These are phyloP conservation scores for Hippopotamyrus pictus DNA, from an alignment of 2,797 vertebrate species.

Conservation along the genomic window DNA sequence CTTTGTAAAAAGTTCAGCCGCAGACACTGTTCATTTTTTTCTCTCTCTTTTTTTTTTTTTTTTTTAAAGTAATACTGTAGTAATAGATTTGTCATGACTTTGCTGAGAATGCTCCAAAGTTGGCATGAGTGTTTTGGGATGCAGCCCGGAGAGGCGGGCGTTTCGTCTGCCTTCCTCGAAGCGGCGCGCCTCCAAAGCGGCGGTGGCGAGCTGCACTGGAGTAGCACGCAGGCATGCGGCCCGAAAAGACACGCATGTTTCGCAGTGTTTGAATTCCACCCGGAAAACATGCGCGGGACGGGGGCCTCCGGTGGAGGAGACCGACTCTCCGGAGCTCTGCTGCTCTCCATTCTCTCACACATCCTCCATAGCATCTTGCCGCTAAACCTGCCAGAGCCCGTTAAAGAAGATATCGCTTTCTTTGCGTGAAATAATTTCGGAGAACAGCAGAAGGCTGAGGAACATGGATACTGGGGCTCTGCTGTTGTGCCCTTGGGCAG, in stretches of 20 bases:
- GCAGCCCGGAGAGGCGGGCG: neutral
- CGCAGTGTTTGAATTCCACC: neutral
- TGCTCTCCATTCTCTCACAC: neutral
- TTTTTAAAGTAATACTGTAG: neutral
- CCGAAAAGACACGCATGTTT: neutral
- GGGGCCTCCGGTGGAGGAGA: neutral
- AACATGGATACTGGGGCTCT: neutral
- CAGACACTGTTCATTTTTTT: neutral
- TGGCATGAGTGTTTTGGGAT: neutral
- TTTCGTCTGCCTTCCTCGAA: neutral
- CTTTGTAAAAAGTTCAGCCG: neutral
- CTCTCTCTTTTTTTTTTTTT: neutral
- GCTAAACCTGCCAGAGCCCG: neutral
- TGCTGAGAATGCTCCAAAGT: neutral
- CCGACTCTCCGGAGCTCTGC: neutral
- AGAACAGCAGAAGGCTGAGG: neutral
- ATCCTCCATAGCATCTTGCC: neutral
- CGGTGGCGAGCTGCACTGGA: neutral
- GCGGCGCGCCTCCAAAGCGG: neutral
- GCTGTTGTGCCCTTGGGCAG: neutral
- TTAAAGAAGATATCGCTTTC: neutral
- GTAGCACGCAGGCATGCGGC: neutral
- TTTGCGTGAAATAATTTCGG: neutral
- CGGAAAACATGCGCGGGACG: neutral
- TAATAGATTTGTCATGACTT: conserved; percentile 1